Conservation (phyloP, 2,113 vertebrate species). For the Jacana jacana region DNA sequence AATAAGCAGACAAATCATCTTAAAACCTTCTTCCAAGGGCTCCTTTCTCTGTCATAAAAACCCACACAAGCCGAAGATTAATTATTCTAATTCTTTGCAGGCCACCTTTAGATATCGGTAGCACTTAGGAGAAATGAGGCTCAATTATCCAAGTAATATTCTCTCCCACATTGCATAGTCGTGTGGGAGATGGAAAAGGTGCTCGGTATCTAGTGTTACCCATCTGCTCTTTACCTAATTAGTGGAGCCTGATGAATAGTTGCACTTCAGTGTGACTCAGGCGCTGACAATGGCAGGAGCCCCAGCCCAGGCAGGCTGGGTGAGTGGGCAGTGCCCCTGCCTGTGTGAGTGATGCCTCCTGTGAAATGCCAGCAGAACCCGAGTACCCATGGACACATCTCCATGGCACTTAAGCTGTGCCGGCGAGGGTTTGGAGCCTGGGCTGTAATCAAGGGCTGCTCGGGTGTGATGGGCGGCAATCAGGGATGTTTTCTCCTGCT, state of each 20-base stretch:
- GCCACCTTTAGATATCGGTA: slow-evolving; percentile 34
- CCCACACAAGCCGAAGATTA: slow-evolving; percentile 31
- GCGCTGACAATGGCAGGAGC: background rate
- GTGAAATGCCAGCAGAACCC: background rate
- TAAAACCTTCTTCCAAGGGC: slow-evolving; percentile 19
- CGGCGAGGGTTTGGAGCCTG: background rate
- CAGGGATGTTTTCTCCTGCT: background rate
- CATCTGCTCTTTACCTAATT: slow-evolving; percentile 53
- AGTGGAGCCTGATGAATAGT: slow-evolving; percentile 24
- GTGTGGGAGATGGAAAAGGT: slow-evolving; percentile 45
- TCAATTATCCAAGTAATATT: slow-evolving; percentile 57
- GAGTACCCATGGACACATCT: background rate
- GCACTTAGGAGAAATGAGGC: slow-evolving; percentile 35
- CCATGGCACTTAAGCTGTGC: background rate
- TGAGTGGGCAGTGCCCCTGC: background rate
- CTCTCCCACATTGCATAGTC: slow-evolving; percentile 25
- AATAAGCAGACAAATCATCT: slow-evolving; percentile 36
- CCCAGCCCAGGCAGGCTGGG: background rate
- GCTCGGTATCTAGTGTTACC: background rate
- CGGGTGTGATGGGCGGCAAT: background rate
- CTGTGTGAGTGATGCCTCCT: background rate
- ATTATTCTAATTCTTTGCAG: slow-evolving; percentile 53
- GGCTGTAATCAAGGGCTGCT: background rate
- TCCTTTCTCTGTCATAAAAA: background rate
- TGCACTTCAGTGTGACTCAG: background rate